A percentile compares a stretch with the other conserved stretches of the same genome.
phyloP scores from a whole-genome alignment of 2,888 invertebrate genomes.

The Ichneumoninae sp. region DNA sequence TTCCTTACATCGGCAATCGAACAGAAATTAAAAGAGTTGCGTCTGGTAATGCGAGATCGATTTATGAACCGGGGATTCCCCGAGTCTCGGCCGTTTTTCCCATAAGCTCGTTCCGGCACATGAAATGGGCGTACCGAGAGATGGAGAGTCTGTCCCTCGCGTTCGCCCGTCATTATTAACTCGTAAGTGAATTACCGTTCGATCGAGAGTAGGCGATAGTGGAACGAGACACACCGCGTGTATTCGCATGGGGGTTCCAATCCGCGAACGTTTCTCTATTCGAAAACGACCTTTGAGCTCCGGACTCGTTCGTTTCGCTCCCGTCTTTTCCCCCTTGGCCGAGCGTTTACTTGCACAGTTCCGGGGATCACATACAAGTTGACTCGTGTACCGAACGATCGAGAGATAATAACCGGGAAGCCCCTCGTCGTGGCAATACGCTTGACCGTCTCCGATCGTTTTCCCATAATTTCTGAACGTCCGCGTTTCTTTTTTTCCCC shows the following conservation, averaged over 20 bases:
- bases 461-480: constrained; percentile 48
- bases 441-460: constrained; percentile 55
- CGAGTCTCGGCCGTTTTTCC: not conserved
- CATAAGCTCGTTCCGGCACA: constrained; percentile 46
- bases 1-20: not conserved
- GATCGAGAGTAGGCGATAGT: constrained; percentile 81
- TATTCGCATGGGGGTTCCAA: constrained; percentile 74
- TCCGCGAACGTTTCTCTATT: constrained; percentile 54
- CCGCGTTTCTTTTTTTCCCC: constrained; percentile 27
- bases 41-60: constrained; percentile 2
- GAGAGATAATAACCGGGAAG: constrained; percentile 56
- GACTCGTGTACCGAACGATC: constrained; percentile 46
- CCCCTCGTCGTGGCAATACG: constrained; percentile 25
- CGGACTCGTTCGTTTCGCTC: constrained; percentile 58
- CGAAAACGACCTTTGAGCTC: constrained; percentile 81
- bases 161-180: constrained; percentile 81
- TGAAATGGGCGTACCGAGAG: constrained; percentile 61
- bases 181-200: constrained; percentile 84
- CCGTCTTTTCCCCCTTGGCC: constrained; percentile 50
- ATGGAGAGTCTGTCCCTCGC: constrained; percentile 61
- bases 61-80: not conserved
- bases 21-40: not conserved
- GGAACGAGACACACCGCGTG: constrained; percentile 65
- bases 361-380: constrained; percentile 55
- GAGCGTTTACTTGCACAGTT: constrained; percentile 60